Base-by-base conservation (phyloP, 1,140 invertebrate genomes). In the Stegodyphus dumicola region DNA sequence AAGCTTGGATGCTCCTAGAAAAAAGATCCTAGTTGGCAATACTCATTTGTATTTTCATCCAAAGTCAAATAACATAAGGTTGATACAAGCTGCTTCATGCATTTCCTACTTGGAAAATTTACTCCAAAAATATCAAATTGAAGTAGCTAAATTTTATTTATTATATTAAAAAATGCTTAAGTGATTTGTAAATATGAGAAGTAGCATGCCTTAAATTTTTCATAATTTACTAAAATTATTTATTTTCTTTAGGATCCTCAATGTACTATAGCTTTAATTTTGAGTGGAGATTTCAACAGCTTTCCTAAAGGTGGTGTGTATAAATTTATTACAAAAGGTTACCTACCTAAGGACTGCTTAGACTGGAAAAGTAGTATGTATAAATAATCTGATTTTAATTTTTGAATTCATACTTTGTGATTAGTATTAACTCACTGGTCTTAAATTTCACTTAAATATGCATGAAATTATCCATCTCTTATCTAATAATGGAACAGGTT, bases 41-140 rank as follows among this genome's bases (percentile, higher is more conserved):
- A 98, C 96, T 0, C 97, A 99, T 92, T 92, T 98, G 17, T 98
- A 96, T 90, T 98, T 97, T 89, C 95, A 96, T 89, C 95, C 96
- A 2, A 93, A 95, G 90, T 95, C 96, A 7, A 94, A 96, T 91
- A 95, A 97, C 89, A 95, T 98, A 88, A 91, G 97, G 88, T 90
- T 98, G 5, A 89, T 98, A 54, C 93, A 93, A 89, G 89, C 89
- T 18, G 89, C 90, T 51, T 89, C 90, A 0, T 89, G 89, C 65
- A 73, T 91, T n/a, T 85, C 88, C 5, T 87, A 89, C 78, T n/a
- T 92, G 13, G 88, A 91, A 78, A 85, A 87, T 90, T 18, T 94
- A 93, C 89, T 95, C 4, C 89, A 93, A 77, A 88, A 92, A 89
- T 85, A 93, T 88, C 89, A 92, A 51, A 69, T 81, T 71, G 54